phyloP scores from a whole-genome alignment of 2,113 vertebrate species.

The Psittacula cyanocephala region DNA sequence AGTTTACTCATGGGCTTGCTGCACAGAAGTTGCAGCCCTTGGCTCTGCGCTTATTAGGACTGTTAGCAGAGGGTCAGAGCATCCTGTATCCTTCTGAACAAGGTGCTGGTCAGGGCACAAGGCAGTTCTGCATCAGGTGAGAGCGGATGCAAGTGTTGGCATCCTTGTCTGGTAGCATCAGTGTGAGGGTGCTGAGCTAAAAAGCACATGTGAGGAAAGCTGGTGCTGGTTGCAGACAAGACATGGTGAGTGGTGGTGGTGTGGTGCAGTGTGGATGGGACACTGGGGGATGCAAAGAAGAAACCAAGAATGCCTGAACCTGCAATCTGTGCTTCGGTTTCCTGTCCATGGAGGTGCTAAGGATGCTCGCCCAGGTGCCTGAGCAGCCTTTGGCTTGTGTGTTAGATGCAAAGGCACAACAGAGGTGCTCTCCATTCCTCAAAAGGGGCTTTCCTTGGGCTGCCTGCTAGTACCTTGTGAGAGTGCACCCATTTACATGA shows the following conservation, averaged over 20 bases:
- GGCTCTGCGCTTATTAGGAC: neutral
- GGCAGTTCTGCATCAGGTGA: neutral
- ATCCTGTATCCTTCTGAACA: too few relatives aligned
- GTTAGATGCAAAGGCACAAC: neutral
- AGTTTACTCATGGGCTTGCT: neutral
- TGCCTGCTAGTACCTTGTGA: rapidly evolving
- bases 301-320: too few relatives aligned
- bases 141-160: neutral
- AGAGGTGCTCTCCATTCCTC: too few relatives aligned
- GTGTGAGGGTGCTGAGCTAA: neutral
- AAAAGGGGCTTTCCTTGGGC: rapidly evolving
- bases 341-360: neutral
- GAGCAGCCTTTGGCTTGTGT: neutral
- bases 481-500: rapidly evolving
- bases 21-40: rapidly evolving
- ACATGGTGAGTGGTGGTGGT: rapidly evolving
- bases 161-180: neutral
- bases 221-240: neutral
- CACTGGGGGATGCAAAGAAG: neutral
- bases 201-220: too few relatives aligned
- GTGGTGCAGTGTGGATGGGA: neutral
- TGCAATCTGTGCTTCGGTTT: rapidly evolving
- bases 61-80: neutral
- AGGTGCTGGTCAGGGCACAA: neutral
- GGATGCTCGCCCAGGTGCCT: neutral